Conservation (phyloP, 2,888 invertebrate genomes). For the Apoda limacodes region DNA sequence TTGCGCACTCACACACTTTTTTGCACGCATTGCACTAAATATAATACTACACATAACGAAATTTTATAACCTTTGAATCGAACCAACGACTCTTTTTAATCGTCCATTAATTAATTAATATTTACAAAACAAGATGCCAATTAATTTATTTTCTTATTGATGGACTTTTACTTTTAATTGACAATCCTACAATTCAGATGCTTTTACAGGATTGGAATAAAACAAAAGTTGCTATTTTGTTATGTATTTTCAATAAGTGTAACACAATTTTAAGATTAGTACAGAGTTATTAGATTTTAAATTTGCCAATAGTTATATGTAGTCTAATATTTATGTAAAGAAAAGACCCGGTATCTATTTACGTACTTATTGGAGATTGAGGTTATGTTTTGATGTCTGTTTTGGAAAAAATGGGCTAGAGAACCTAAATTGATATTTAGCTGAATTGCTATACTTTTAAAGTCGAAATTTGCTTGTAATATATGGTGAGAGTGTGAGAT, state of each 20-base stretch:
- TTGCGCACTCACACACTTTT: constrained; percentile 5
- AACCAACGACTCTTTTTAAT: no score
- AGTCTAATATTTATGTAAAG: constrained; percentile 11
- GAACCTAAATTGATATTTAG: constrained; percentile 30
- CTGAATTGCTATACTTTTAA: constrained; percentile 41
- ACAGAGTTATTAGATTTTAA: constrained; percentile 19
- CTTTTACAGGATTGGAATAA: constrained; percentile 41
- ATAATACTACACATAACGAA: no score
- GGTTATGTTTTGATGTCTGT: constrained; percentile 68
- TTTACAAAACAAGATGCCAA: no score
- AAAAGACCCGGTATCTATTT: no score
- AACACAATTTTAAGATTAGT: constrained; percentile 30
- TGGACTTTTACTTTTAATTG: constrained; percentile 36
- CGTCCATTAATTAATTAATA: no score
- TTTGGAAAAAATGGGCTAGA: constrained; percentile 49
- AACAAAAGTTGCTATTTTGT: constrained; percentile 45
- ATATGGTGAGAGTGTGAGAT: constrained; percentile 30
- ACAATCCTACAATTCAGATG: no score
- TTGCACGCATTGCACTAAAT: no score
- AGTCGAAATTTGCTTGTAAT: constrained; percentile 45
- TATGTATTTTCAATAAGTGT: constrained; percentile 47
- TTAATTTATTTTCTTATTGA: no score
- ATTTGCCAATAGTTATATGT: no score
- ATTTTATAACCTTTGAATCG: no score
- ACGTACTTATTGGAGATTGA: constrained; percentile 43